Conservation (phyloP, 2,888 invertebrate species). For the Caenorhabditis sp. region DNA sequence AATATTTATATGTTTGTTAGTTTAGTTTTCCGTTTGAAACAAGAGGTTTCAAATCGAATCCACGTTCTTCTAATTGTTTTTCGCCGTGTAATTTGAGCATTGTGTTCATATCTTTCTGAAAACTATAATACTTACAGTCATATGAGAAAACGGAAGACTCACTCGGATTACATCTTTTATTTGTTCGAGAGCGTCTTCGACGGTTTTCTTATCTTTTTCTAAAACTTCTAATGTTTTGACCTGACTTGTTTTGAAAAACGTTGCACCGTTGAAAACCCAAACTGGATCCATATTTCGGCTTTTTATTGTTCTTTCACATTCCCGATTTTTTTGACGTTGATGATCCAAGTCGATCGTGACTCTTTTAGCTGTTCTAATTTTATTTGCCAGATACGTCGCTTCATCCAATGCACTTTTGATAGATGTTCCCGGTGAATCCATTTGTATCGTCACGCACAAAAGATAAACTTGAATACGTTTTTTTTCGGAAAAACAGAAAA, state of each 20-base stretch:
- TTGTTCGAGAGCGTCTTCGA: conserved; percentile 16
- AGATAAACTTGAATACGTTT: not conserved
- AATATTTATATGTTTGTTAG: conserved; percentile 5
- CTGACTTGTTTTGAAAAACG: conserved; percentile 25
- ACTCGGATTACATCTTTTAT: conserved; percentile 27
- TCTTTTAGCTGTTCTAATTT: conserved; percentile 24
- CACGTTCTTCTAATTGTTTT: conserved; percentile 19
- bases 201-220: conserved; percentile 18
- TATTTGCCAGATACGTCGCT: conserved; percentile 2
- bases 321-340: conserved; percentile 29
- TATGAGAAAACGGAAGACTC: not conserved
- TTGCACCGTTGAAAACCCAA: conserved; percentile 34
- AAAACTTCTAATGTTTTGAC: conserved; percentile 23
- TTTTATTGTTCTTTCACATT: conserved; percentile 21
- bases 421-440: not conserved
- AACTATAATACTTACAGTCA: not conserved
- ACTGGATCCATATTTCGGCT: conserved; percentile 16
- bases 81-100: conserved; percentile 25
- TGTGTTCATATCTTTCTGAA: conserved; percentile 32
- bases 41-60: conserved; percentile 35
- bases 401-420: not conserved
- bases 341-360: conserved; percentile 24
- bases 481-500: not conserved
- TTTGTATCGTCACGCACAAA: not conserved
- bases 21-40: conserved; percentile 29